A percentile compares a stretch with the other conserved stretches of the same genome.
phyloP scores from a whole-genome alignment of 2,888 invertebrate species.

The Drymonia ruficornis region DNA sequence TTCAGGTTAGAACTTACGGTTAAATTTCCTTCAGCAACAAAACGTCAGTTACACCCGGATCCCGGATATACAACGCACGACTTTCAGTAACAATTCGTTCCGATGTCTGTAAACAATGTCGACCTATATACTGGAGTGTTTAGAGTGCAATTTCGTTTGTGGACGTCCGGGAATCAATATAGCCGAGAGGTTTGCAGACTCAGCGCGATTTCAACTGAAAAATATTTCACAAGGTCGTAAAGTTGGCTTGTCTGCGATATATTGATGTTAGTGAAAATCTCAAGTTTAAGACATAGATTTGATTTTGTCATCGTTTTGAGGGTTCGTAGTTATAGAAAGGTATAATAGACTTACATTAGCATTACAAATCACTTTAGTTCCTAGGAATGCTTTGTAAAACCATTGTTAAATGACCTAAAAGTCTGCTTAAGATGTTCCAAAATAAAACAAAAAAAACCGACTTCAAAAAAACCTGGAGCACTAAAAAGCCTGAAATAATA shows the following conservation, averaged over 20 bases:
- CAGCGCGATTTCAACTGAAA: slow-evolving; percentile 42
- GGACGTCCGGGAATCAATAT: slow-evolving; percentile 45
- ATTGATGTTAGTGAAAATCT: slow-evolving; percentile 12
- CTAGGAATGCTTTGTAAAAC: no score
- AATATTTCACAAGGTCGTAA: slow-evolving; percentile 50
- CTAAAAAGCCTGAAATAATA: no score
- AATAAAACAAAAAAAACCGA: no score
- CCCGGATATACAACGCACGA: slow-evolving; percentile 29
- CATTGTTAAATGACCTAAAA: no score
- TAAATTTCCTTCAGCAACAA: slow-evolving; percentile 32
- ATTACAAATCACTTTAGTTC: no score
- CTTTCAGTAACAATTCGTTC: slow-evolving; percentile 34
- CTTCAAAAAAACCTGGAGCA: no score
- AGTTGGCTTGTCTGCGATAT: slow-evolving; percentile 17
- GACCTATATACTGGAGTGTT: slow-evolving; percentile 1
- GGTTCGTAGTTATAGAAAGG: no score
- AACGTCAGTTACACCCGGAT: slow-evolving; percentile 25
- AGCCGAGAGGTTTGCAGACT: slow-evolving; percentile 42
- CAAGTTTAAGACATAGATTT: slow-evolving; percentile 19
- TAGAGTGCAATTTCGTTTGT: slow-evolving; percentile 23
- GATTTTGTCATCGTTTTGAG: slow-evolving; percentile 17
- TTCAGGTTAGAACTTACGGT: slow-evolving; percentile 19
- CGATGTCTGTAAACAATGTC: slow-evolving; percentile 15
- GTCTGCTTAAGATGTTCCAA: no score
- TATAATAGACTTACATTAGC: no score